Evolutionary conservation across 2,888 invertebrate genomes (phyloP).

Genomic region (Dolichomitus sp.): DNA sequence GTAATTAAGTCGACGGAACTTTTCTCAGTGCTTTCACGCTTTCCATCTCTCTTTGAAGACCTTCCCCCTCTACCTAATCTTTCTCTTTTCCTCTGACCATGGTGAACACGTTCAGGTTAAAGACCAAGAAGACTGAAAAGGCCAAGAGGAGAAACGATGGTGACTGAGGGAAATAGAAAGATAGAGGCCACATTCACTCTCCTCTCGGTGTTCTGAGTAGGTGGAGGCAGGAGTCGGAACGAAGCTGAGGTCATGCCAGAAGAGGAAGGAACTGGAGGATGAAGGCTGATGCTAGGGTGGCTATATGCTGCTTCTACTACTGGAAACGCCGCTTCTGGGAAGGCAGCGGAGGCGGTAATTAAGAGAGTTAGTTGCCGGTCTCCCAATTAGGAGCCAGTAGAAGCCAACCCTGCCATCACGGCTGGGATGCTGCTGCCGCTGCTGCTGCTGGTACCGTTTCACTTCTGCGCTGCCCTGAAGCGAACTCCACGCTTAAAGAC

Average conservation of each 20-base stretch:
- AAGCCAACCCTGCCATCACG: constrained; percentile 74
- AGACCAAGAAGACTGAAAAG: constrained; percentile 54
- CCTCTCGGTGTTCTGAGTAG: constrained; percentile 49
- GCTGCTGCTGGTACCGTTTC: constrained; percentile 45
- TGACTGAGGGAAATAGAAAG: constrained; percentile 50
- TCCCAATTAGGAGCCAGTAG: constrained; percentile 85
- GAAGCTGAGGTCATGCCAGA: constrained; percentile 36
- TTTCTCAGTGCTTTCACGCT: constrained; percentile 85
- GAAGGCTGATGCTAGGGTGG: constrained; percentile 40
- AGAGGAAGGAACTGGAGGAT: constrained; percentile 57
- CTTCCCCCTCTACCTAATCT: constrained; percentile 7
- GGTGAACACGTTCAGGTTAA: constrained; percentile 51
- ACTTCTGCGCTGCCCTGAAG: constrained; percentile 77
- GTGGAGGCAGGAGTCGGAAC: constrained; percentile 46
- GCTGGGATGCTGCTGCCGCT: constrained; percentile 21
- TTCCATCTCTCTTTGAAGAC: constrained; percentile 32
- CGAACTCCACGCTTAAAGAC: constrained; percentile 78
- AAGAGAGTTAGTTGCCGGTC: constrained; percentile 87
- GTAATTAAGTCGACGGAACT: constrained; percentile 88
- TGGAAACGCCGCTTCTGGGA: constrained; percentile 63
- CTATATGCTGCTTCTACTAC: constrained; percentile 9
- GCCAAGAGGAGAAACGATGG: constrained; percentile 59
- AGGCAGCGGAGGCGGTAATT: constrained; percentile 86
- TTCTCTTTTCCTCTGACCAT: constrained; percentile 49
- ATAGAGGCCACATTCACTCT: constrained; percentile 34